Evolutionary conservation across 2,888 invertebrate genomes (phyloP).

Genomic region (Lycophotia porphyrea): DNA sequence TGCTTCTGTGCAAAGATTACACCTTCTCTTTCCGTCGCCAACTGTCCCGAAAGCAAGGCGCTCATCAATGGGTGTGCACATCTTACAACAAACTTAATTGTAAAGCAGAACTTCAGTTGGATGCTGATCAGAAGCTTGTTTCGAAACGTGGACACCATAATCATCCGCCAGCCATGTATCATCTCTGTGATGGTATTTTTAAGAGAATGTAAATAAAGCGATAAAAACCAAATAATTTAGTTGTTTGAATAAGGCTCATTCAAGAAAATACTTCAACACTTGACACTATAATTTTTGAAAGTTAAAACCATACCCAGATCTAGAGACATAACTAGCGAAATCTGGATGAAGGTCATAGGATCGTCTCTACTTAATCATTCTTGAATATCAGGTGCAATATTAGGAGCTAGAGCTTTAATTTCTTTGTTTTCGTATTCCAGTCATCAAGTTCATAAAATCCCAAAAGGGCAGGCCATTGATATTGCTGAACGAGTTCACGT

Average conservation of each 20-base stretch:
- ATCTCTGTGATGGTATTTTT: constrained; percentile 26
- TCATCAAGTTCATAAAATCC: constrained; percentile 34
- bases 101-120: constrained; percentile 38
- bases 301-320: no score
- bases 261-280: neutral
- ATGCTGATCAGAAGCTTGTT: constrained; percentile 2
- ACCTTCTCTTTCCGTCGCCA: constrained; percentile 42
- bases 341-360: no score
- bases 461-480: constrained; percentile 37
- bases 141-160: constrained; percentile 14
- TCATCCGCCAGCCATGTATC: constrained; percentile 35
- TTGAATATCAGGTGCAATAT: no score
- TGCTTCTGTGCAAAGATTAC: constrained; percentile 19
- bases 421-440: constrained; percentile 20
- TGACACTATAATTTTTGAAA: no score
- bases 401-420: no score
- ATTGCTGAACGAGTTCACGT: constrained; percentile 39
- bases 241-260: neutral
- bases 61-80: constrained; percentile 47
- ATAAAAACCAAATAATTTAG: neutral
- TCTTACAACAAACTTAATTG: constrained; percentile 33
- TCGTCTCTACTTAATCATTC: no score
- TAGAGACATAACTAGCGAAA: no score
- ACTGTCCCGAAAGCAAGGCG: constrained; percentile 29
- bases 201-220: constrained; percentile 12